Conservation (phyloP, 1,140 invertebrate genomes). For the Brachionus koreanus region DNA sequence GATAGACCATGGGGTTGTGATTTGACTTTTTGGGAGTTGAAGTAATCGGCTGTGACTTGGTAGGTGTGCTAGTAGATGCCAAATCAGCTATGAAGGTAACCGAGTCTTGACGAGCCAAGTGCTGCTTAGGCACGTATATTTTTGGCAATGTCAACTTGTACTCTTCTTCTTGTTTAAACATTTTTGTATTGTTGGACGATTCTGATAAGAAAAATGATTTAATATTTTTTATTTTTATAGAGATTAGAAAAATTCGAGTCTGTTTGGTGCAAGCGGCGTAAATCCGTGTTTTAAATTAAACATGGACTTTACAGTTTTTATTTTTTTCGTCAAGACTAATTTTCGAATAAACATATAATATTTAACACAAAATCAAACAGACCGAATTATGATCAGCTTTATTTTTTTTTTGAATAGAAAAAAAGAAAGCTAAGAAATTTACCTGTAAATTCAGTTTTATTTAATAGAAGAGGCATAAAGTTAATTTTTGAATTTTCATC, state of each 20-base stretch:
- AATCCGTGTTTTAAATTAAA: constrained; percentile 19
- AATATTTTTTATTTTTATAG: not conserved
- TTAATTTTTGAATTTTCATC: constrained; percentile 21
- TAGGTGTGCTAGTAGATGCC: constrained; percentile 17
- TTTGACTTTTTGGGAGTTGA: constrained; percentile 39
- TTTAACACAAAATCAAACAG: not conserved
- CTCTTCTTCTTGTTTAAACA: constrained; percentile 20
- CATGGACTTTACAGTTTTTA: constrained; percentile 38
- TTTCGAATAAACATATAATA: constrained; percentile 8
- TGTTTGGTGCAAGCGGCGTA: not conserved
- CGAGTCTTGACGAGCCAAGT: not conserved
- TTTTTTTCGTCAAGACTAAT: not conserved
- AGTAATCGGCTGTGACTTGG: constrained; percentile 14
- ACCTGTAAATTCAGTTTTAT: constrained; percentile 39
- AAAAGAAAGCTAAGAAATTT: not conserved
- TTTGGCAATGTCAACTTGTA: not conserved
- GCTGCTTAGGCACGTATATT: not conserved
- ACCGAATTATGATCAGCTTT: constrained; percentile 38
- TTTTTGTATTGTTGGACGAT: not conserved
- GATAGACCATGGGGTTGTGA: constrained; percentile 31
- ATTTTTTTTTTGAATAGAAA: not conserved
- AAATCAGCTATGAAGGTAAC: constrained; percentile 40
- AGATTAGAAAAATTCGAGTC: not conserved
- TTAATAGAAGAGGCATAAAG: constrained; percentile 8
- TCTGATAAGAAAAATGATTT: not conserved